A percentile compares a stretch with the other conserved stretches of the same genome.
Evolutionary conservation across 35 echinoderm and acorn worm species (phyloP).

Genomic region (Heliocidaris tuberculata): DNA sequence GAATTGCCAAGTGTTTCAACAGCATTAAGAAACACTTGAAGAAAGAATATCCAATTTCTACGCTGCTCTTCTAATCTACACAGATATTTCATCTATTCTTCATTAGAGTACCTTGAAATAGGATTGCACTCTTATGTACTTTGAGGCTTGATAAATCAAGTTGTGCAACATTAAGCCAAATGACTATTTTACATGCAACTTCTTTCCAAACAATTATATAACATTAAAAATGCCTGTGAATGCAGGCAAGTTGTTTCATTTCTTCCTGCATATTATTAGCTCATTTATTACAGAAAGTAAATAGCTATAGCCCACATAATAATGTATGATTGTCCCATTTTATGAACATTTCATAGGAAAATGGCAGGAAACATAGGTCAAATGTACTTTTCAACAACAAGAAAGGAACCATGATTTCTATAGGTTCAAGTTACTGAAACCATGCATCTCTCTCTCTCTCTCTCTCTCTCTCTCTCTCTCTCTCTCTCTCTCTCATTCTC

Average conservation of each 20-base stretch:
- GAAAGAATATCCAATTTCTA: too few relatives aligned
- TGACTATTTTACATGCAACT: too few relatives aligned
- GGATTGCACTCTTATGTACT: too few relatives aligned
- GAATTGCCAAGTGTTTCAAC: too few relatives aligned
- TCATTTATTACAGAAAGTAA: not conserved
- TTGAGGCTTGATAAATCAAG: too few relatives aligned
- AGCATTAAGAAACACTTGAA: too few relatives aligned
- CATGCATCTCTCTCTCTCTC: not conserved
- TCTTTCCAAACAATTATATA: too few relatives aligned
- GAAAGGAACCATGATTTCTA: not conserved
- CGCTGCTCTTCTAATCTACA: too few relatives aligned
- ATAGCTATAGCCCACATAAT: not conserved
- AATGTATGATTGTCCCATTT: not conserved
- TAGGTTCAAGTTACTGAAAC: not conserved
- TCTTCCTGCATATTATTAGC: not conserved
- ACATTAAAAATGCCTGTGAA: too few relatives aligned
- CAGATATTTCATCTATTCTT: too few relatives aligned
- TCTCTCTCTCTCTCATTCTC: not conserved
- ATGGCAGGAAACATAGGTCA: not conserved
- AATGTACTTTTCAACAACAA: not conserved
- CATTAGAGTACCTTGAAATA: too few relatives aligned
- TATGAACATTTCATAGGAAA: not conserved
- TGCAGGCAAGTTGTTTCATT: not conserved
- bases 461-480: not conserved
- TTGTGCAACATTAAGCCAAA: too few relatives aligned